These are phyloP conservation scores for Pelosia muscerda DNA, from an alignment of 2,888 invertebrate species.

Conservation along the genomic window DNA sequence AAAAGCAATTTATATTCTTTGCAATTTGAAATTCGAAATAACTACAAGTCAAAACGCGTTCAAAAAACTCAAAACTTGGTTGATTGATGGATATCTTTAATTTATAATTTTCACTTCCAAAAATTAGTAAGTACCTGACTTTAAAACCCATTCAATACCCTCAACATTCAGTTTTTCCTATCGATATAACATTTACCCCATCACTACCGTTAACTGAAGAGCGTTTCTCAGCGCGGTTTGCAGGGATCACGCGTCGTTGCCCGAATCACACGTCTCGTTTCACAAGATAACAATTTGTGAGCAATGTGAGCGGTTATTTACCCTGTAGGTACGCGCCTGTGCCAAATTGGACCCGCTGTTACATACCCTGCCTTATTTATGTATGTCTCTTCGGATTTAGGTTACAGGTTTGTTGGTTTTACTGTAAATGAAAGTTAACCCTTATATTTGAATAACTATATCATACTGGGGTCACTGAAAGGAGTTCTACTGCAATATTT, in stretches of 20 bases:
- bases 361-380: constrained; percentile 43
- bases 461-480: background rate
- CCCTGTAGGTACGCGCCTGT: constrained; percentile 73
- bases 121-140: background rate
- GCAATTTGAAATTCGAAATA: no score
- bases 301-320: constrained; percentile 84
- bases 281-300: constrained; percentile 87
- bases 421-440: constrained; percentile 8
- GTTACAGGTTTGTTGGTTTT: constrained; percentile 40
- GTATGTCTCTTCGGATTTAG: constrained; percentile 49
- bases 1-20: no score
- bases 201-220: constrained; percentile 78
- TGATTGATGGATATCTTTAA: background rate
- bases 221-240: constrained; percentile 72
- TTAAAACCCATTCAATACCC: background rate
- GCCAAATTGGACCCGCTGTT: constrained; percentile 74
- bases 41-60: no score
- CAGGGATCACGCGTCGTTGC: constrained; percentile 83
- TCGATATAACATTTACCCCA: constrained; percentile 51
- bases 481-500: background rate
- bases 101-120: background rate
- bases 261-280: constrained; percentile 86
- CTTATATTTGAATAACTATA: background rate
- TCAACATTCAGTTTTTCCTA: constrained; percentile 7
- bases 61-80: no score